A percentile compares a stretch with the other conserved stretches of the same genome.
Conservation (phyloP, 2,797 vertebrate species). For the Pachyuromys duprasi region DNA sequence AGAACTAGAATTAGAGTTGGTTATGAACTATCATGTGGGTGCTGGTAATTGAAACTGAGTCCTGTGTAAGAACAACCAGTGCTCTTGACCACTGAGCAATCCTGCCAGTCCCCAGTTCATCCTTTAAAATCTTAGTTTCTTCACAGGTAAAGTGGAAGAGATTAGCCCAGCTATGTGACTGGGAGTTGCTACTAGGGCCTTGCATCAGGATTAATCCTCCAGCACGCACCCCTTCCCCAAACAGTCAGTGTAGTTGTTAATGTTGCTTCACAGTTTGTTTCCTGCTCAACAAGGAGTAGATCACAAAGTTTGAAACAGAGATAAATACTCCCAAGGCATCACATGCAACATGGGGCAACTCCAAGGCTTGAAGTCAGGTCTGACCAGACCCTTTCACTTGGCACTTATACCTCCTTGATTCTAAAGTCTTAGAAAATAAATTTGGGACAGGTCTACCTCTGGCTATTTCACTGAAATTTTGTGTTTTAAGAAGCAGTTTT, state of each 20-base stretch:
- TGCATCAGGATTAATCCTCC: not conserved
- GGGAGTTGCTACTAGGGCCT: not conserved
- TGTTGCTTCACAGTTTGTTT: slow-evolving; percentile 36
- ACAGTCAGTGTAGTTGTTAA: not conserved
- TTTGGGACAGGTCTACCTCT: not conserved
- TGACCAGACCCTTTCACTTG: not conserved
- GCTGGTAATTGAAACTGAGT: not conserved
- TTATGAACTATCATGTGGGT: not conserved
- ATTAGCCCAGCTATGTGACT: not conserved
- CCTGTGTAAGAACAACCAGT: not conserved
- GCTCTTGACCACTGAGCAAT: not conserved
- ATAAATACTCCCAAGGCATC: slow-evolving; percentile 3
- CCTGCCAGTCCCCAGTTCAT: not conserved
- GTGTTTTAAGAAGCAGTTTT: slow-evolving; percentile 26
- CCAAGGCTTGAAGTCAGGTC: not conserved
- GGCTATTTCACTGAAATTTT: not conserved
- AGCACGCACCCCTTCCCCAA: not conserved
- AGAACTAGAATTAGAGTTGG: not conserved
- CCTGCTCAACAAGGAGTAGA: not conserved
- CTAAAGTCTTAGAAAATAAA: slow-evolving; percentile 43
- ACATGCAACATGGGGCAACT: not conserved
- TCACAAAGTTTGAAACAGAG: slow-evolving; percentile 9
- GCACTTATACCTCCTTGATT: not conserved
- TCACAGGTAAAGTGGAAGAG: not conserved
- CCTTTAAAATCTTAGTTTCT: not conserved